A percentile compares a stretch with the other conserved stretches of the same genome.
Conservation (phyloP, 2,797 vertebrate genomes). For the Otus scops region DNA sequence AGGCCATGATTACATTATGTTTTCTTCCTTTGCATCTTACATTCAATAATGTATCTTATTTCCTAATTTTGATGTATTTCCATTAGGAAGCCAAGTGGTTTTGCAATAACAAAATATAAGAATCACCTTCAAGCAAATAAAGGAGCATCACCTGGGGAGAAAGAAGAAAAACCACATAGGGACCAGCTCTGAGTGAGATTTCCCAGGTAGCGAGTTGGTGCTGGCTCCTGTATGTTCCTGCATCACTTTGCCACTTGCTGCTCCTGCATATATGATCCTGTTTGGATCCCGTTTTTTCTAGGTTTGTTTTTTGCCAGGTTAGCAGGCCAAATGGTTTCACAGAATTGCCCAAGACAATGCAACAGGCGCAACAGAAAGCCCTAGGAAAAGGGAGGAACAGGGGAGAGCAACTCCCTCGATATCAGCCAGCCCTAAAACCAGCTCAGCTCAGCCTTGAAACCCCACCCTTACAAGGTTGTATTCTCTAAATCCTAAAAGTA, state of each 20-base stretch:
- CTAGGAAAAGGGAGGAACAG: not conserved
- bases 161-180: not conserved
- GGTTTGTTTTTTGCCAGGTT: not conserved
- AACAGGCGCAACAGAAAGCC: not conserved
- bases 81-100: not conserved
- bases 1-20: not conserved
- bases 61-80: not conserved
- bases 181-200: not conserved
- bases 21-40: not conserved
- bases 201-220: not conserved
- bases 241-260: not conserved
- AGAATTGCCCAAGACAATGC: not conserved
- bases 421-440: not conserved
- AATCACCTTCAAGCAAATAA: not conserved
- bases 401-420: not conserved
- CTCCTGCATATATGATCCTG: not conserved
- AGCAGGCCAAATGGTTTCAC: not conserved
- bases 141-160: not conserved
- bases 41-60: not conserved
- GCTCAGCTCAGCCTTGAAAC: not conserved
- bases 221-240: accelerated
- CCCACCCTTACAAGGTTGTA: not conserved
- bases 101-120: not conserved
- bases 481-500: slow-evolving; percentile 24
- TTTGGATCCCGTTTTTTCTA: not conserved